Evolutionary conservation across 2,113 vertebrate species (phyloP).

Genomic region (Raja brachyura): DNA sequence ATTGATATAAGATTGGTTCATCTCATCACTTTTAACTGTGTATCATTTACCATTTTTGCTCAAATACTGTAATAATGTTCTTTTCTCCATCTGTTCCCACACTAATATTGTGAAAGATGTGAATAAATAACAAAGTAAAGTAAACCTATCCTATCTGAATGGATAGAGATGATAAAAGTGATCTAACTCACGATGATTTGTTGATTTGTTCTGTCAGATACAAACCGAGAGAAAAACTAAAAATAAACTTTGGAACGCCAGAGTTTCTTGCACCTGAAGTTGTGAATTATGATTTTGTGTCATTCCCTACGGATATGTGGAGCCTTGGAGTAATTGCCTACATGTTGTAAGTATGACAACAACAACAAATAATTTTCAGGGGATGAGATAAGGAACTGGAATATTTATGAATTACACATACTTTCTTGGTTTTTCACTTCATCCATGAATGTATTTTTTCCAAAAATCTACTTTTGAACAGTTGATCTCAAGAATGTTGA

Average conservation of each 20-base stretch:
- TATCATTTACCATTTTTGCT: neutral
- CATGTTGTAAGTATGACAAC: constrained; percentile 78
- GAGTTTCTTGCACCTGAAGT: constrained; percentile 95
- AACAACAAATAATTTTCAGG: no score
- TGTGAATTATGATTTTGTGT: constrained; percentile 94
- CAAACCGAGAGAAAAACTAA: constrained; percentile 89
- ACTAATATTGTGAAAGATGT: neutral
- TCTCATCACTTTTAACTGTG: neutral
- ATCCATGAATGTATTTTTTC: neutral
- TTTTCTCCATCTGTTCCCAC: neutral
- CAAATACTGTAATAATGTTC: neutral
- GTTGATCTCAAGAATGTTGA: no score
- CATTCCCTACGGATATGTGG: constrained; percentile 97
- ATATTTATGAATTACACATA: neutral
- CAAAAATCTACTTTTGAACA: neutral
- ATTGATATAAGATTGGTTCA: neutral
- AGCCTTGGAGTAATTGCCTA: constrained; percentile 92
- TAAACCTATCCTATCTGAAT: neutral
- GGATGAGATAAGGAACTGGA: neutral
- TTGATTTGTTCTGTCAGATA: constrained; percentile 61
- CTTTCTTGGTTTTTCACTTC: neutral
- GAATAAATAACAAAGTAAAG: neutral
- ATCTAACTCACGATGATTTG: neutral
- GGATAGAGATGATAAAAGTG: neutral
- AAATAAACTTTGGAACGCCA: constrained; percentile 90